Evolutionary conservation across 2,888 invertebrate genomes (phyloP).

Genomic region (Euphydryas editha): DNA sequence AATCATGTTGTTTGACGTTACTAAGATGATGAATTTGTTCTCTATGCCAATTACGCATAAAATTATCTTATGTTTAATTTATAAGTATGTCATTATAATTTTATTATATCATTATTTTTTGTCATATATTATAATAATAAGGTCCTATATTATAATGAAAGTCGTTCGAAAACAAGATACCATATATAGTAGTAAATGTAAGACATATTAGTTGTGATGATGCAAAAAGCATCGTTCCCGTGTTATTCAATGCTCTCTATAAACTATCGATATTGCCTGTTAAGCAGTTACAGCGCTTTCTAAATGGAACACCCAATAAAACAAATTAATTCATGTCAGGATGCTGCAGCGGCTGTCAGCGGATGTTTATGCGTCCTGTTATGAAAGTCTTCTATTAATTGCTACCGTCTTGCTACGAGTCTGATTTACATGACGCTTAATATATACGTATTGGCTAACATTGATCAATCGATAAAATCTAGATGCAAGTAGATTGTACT

Average conservation of each 20-base stretch:
- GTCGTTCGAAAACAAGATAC: neutral
- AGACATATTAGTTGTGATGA: neutral
- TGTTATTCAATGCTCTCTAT: constrained; percentile 1
- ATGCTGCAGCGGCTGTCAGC: constrained; percentile 26
- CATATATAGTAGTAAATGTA: neutral
- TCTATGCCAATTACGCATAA: neutral
- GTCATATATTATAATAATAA: neutral
- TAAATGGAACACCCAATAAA: constrained; percentile 32
- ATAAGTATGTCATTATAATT: neutral
- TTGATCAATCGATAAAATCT: constrained; percentile 28
- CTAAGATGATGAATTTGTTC: constrained; percentile 39
- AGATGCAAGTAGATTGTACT: constrained; percentile 26
- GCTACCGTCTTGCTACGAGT: constrained; percentile 22
- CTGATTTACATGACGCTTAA: constrained; percentile 29
- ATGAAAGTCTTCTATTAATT: constrained; percentile 33
- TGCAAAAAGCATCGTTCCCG: neutral
- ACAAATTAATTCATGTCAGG: constrained; percentile 33
- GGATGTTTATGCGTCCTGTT: constrained; percentile 32
- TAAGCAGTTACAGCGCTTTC: constrained; percentile 24
- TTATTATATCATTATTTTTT: neutral
- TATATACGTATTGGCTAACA: constrained; percentile 21
- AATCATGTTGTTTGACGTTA: constrained; percentile 48
- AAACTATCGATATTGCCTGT: constrained; percentile 13
- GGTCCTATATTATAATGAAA: neutral
- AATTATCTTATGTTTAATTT: neutral